Evolutionary conservation across 2,888 invertebrate genomes (phyloP), one percentile per base, ranked within the genome.

Genomic region (Chalcosyrphus nemorum): DNA sequence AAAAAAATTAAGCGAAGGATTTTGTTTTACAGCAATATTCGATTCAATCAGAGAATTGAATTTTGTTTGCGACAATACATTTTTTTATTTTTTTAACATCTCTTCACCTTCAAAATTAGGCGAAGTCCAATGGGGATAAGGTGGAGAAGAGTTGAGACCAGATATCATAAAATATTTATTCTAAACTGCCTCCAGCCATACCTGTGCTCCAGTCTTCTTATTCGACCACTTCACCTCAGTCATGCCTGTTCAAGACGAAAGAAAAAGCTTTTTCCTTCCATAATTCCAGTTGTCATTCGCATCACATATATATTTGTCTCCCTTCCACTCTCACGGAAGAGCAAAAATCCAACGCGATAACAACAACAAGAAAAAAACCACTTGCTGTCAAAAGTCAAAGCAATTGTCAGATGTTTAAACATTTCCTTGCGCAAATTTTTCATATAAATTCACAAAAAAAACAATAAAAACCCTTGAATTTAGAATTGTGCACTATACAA

Each of bases 371-470:
- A 63, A 47, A 38, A 66, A 43, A 65, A 77, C 52, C 72, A 72
- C 72, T 78, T 72, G 61, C 82, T 82, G 82, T 82, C 78, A 78
- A 72, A 77, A 9, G 82, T 82, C 78, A 78, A 72, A 77, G 13
- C 32, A 76, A 57, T 15, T 76, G 68, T 43, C 63, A 52, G 27
- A n/a, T n/a, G n/a, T 81, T 29, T 24, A 38, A 35, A 6, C 35
- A 17, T 41, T 17, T 59, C 35, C 19, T 77, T 61, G 61, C 72
- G 66, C 50, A 47, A 66, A 47, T 43, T 4, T 35, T 68, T 35
- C 24, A 29, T 61, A 57, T 57, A 59, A 74, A 50, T 41, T 17
- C 7, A 9, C 2, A 0, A 11, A 32, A 65, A 66, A 38, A 47
- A 13, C 4, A 1, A 0, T 11, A 7, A 52, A 45, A 52, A 35